A percentile compares a stretch with the other conserved stretches of the same genome.
Evolutionary conservation across 2,113 vertebrate species (phyloP).

Genomic region (Uropsilus gracilis): DNA sequence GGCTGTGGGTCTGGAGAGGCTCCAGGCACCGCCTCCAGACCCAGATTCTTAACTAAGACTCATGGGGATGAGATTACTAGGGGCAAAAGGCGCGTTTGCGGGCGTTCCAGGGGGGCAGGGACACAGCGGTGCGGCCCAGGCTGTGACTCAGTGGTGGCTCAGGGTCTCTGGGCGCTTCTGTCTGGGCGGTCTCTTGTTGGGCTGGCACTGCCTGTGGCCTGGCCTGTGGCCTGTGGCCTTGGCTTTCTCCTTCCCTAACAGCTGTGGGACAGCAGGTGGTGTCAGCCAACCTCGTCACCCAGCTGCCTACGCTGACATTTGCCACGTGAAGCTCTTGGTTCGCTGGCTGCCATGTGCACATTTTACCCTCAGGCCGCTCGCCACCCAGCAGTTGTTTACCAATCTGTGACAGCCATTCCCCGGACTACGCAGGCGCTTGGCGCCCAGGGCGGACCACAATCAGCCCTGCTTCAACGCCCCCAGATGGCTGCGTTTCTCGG

Average conservation of each 20-base stretch:
- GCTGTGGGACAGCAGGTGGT: slow-evolving; percentile 59
- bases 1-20: not conserved
- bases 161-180: not conserved
- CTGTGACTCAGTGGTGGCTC: not conserved
- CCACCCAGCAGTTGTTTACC: slow-evolving; percentile 27
- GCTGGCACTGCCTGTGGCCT: not conserved
- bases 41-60: not conserved
- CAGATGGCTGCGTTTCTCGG: not conserved
- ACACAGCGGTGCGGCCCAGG: not conserved
- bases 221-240: not conserved
- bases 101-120: not conserved
- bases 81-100: not conserved
- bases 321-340: slow-evolving; percentile 36
- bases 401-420: not conserved
- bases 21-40: not conserved
- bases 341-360: not conserved
- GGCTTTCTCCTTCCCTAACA: slow-evolving; percentile 17
- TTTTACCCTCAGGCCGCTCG: not conserved
- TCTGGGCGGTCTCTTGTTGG: slow-evolving; percentile 15
- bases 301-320: slow-evolving; percentile 55
- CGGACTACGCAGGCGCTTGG: not conserved
- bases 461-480: not conserved
- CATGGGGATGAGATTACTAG: not conserved
- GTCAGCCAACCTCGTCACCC: not conserved
- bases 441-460: not conserved